Conservation (phyloP, 2,113 vertebrate species). For the Naja naja region DNA sequence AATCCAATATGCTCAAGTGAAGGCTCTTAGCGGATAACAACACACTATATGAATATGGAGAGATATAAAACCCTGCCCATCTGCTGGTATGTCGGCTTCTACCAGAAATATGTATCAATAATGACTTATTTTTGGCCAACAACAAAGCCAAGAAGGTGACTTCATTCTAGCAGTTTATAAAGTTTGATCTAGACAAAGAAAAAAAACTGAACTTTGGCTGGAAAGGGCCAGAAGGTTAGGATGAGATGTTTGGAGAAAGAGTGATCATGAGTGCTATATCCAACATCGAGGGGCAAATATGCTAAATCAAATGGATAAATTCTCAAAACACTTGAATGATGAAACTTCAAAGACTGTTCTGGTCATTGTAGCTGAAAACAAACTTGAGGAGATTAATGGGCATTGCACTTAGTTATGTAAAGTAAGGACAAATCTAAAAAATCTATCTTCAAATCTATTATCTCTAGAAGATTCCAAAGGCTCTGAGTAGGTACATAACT, state of each 20-base stretch:
- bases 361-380: not conserved
- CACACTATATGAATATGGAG: not conserved
- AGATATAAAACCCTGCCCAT: not conserved
- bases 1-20: no score
- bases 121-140: not conserved
- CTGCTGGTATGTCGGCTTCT: not conserved
- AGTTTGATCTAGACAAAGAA: not conserved
- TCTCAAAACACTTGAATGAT: not conserved
- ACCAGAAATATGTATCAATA: not conserved
- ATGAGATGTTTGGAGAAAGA: not conserved
- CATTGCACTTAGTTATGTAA: not conserved
- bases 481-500: not conserved
- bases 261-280: not conserved
- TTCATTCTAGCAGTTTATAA: not conserved
- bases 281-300: not conserved
- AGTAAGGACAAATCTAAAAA: not conserved
- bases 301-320: not conserved
- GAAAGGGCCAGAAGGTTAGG: not conserved
- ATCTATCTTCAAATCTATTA: not conserved
- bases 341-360: not conserved
- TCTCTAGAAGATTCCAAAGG: not conserved
- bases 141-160: not conserved
- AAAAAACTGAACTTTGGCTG: not conserved
- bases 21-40: not conserved
- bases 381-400: not conserved